These are phyloP conservation scores for Trachelipus rathkii DNA, from an alignment of 1,140 invertebrate species.

Conservation along the genomic window DNA sequence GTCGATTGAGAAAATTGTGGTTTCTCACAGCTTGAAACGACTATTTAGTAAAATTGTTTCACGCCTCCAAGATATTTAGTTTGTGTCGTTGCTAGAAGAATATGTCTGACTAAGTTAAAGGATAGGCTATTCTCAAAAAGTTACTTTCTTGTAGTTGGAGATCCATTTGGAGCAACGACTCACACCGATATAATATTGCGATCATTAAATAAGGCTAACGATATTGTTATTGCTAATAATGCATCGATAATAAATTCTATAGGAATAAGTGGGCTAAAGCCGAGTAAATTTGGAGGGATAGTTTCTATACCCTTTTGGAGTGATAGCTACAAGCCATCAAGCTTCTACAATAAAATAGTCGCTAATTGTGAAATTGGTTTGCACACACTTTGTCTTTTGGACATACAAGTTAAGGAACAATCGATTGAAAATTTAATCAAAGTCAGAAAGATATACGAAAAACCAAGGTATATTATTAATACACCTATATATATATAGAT, in stretches of 20 bases:
- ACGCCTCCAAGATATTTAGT: too few relatives aligned
- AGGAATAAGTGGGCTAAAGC: background rate
- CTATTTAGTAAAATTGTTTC: too few relatives aligned
- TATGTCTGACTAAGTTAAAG: too few relatives aligned
- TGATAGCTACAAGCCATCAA: background rate
- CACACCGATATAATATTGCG: constrained; percentile 91
- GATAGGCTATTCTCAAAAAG: too few relatives aligned
- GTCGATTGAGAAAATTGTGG: too few relatives aligned
- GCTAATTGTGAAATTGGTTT: constrained; percentile 49
- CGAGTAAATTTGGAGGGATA: background rate
- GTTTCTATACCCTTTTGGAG: constrained; percentile 3
- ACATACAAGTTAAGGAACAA: constrained; percentile 98
- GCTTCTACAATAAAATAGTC: constrained; percentile 10
- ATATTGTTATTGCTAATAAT: constrained; percentile 34
- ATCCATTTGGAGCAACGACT: constrained; percentile 91
- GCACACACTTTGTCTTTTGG: constrained; percentile 70
- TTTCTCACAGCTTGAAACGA: too few relatives aligned
- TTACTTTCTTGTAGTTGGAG: constrained; percentile 64
- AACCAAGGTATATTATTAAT: constrained; percentile 90
- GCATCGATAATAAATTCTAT: background rate
- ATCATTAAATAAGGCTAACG: constrained; percentile 62
- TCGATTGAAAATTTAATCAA: constrained; percentile 88
- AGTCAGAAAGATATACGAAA: constrained; percentile 85
- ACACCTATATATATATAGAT: too few relatives aligned
- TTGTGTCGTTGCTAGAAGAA: too few relatives aligned